phyloP scores from a whole-genome alignment of 2,113 vertebrate species.

The Nansenia antarctica region DNA sequence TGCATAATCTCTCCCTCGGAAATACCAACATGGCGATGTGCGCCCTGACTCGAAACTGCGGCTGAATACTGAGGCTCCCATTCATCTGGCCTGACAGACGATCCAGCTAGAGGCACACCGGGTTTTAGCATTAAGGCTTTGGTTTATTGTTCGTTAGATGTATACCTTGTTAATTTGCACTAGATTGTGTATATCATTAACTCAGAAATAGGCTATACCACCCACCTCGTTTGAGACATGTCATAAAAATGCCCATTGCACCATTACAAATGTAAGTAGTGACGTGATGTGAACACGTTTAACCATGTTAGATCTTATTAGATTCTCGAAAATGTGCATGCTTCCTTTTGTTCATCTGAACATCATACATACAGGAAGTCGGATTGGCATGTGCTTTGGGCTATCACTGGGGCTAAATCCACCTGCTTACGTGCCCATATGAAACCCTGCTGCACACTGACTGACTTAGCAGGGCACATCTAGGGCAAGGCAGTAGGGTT shows the following conservation, averaged over 20 bases:
- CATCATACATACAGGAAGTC: constrained; percentile 34
- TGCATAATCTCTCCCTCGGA: constrained; percentile 75
- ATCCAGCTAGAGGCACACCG: neutral
- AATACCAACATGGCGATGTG: constrained; percentile 75
- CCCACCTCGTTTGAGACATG: neutral
- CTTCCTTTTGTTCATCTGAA: constrained; percentile 24
- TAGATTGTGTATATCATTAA: neutral
- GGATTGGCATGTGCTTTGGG: constrained; percentile 63
- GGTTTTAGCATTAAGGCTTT: neutral
- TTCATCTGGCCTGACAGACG: constrained; percentile 48
- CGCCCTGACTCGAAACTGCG: constrained; percentile 68
- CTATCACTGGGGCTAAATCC: constrained; percentile 67
- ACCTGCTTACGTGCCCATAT: constrained; percentile 53
- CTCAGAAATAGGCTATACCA: neutral
- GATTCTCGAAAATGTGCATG: neutral
- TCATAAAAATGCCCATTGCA: neutral
- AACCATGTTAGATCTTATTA: neutral
- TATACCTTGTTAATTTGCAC: neutral
- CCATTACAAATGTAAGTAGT: neutral
- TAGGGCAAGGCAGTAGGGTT: constrained; percentile 66
- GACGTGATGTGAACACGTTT: neutral
- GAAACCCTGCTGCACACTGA: constrained; percentile 50
- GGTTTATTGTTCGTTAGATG: no score
- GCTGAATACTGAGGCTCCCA: constrained; percentile 68
- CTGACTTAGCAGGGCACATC: constrained; percentile 52